These are phyloP conservation scores for Drosophila pandora DNA, from an alignment of 1,140 invertebrate genomes.

Conservation along the genomic window DNA sequence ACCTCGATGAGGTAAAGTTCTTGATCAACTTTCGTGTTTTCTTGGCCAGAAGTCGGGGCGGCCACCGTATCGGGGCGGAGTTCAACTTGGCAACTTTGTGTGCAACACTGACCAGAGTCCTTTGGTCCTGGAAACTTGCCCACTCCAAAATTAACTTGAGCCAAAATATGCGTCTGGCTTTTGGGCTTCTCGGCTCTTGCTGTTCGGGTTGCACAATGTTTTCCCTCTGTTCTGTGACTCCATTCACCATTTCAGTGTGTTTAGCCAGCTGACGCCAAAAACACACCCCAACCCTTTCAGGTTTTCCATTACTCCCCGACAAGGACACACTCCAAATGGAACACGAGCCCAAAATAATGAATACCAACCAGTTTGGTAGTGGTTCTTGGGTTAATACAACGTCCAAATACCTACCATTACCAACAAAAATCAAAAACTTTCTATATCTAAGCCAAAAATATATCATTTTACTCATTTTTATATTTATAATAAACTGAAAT, in stretches of 20 bases:
- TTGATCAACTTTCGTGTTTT: conserved; percentile 53
- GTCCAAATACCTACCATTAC: not conserved
- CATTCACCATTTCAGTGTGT: conserved; percentile 51
- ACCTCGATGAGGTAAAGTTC: conserved; percentile 33
- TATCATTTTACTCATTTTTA: no score
- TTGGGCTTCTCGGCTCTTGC: conserved; percentile 3
- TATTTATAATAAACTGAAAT: no score
- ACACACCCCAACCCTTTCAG: conserved; percentile 9
- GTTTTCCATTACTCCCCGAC: conserved; percentile 10
- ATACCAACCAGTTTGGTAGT: conserved; percentile 24
- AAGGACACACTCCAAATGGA: conserved; percentile 32
- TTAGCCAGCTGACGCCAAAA: conserved; percentile 47
- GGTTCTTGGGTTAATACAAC: not conserved
- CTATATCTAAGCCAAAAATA: no score
- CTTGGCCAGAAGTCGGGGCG: conserved; percentile 17
- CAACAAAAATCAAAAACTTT: no score
- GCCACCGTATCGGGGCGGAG: not conserved
- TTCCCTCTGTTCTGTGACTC: conserved; percentile 47
- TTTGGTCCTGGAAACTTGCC: conserved; percentile 1
- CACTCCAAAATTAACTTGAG: conserved; percentile 37
- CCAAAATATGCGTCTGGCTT: conserved; percentile 51
- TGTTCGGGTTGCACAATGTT: conserved; percentile 47
- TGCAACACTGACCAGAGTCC: conserved; percentile 49
- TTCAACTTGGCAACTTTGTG: conserved; percentile 41
- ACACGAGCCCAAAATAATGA: conserved; percentile 50